phyloP scores from a whole-genome alignment of 2,888 invertebrate genomes.

The Aspidiotus rigidus region DNA sequence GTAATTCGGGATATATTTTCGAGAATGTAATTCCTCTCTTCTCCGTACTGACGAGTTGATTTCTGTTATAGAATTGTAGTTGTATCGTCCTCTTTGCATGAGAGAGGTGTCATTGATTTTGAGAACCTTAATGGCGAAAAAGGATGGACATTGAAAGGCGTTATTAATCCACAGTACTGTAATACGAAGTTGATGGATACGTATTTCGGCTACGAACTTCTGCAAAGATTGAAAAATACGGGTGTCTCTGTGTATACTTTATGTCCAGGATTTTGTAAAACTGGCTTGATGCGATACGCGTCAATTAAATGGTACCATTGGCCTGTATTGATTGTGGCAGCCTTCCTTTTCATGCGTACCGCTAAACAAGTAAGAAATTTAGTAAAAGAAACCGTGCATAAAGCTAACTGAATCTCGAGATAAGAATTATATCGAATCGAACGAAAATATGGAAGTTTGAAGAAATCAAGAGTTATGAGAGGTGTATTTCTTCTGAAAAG shows the following conservation, averaged over 20 bases:
- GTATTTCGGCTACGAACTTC: conserved; percentile 59
- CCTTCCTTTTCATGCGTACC: conserved; percentile 60
- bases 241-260: conserved; percentile 58
- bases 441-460: background rate
- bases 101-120: conserved; percentile 58
- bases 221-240: conserved; percentile 45
- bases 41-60: background rate
- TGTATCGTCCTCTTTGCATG: conserved; percentile 47
- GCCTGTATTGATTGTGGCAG: conserved; percentile 59
- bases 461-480: background rate
- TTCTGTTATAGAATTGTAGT: conserved; percentile 52
- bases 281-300: conserved; percentile 59
- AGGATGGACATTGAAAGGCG: conserved; percentile 43
- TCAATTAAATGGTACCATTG: conserved; percentile 61
- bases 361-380: conserved; percentile 55
- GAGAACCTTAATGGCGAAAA: conserved; percentile 56
- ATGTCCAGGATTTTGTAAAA: conserved; percentile 73
- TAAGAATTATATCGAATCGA: no score
- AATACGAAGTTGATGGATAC: conserved; percentile 70
- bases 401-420: no score
- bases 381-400: background rate
- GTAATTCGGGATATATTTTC: background rate
- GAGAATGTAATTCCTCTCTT: no score
- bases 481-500: no score
- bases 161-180: conserved; percentile 55